These are phyloP conservation scores for Pyralis farinalis DNA, from an alignment of 2,888 invertebrate genomes.

Conservation along the genomic window DNA sequence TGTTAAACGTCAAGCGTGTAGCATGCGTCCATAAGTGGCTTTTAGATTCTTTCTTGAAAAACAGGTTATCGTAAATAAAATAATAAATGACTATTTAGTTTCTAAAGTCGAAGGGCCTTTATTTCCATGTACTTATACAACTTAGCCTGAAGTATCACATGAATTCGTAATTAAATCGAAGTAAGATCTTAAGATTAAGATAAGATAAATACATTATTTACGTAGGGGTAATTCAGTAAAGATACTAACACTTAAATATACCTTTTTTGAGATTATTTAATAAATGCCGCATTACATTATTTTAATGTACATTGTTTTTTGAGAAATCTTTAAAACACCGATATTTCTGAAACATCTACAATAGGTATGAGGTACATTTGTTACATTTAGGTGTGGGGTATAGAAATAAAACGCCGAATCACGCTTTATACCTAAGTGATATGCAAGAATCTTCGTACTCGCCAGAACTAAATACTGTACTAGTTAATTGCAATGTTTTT, in stretches of 20 bases:
- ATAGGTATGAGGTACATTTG: not conserved
- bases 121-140: constrained; percentile 65
- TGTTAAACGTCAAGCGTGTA: no score
- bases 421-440: constrained; percentile 13
- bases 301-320: constrained; percentile 8
- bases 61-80: no score
- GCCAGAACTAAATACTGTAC: not conserved
- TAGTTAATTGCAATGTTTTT: constrained; percentile 2
- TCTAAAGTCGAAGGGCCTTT: constrained; percentile 54
- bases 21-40: no score
- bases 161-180: constrained; percentile 55
- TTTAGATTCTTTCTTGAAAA: no score
- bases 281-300: constrained; percentile 47
- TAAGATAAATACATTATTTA: constrained; percentile 58
- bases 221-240: constrained; percentile 31
- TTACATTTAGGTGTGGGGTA: no score
- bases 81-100: no score
- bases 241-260: constrained; percentile 45
- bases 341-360: constrained; percentile 2
- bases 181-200: constrained; percentile 36
- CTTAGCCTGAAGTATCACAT: constrained; percentile 71
- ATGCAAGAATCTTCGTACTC: constrained; percentile 12
- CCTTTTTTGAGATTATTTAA: constrained; percentile 43
- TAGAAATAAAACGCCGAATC: no score
- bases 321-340: not conserved